A percentile compares a stretch with the other conserved stretches of the same genome.
These are phyloP conservation scores for Diaprepes abbreviatus DNA, from an alignment of 2,888 invertebrate genomes.

Conservation along the genomic window DNA sequence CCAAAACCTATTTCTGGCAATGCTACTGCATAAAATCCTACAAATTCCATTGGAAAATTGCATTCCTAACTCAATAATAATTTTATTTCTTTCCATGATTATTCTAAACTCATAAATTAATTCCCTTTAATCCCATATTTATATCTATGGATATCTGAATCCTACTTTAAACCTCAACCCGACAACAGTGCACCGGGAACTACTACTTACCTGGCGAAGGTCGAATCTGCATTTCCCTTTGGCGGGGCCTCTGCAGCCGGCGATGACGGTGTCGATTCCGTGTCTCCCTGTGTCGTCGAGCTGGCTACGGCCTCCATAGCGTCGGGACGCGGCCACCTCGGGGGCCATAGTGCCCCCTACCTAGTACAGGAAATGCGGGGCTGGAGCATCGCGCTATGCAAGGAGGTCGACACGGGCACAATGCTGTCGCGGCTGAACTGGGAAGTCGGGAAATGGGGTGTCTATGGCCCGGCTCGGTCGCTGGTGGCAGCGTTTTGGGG, in stretches of 20 bases:
- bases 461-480: constrained; percentile 30
- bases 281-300: constrained; percentile 58
- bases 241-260: constrained; percentile 49
- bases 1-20: too few species aligned
- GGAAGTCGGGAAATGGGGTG: constrained; percentile 28
- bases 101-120: too few species aligned
- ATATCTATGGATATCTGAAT: too few species aligned
- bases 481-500: constrained; percentile 15
- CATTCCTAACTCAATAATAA: too few species aligned
- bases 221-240: constrained; percentile 64
- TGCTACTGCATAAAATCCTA: too few species aligned
- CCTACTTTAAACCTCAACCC: too few species aligned
- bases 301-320: constrained; percentile 57
- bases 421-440: constrained; percentile 34
- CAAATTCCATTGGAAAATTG: too few species aligned
- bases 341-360: constrained; percentile 36
- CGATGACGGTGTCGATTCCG: constrained; percentile 28
- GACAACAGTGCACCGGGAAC: constrained; percentile 25
- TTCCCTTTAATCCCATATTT: too few species aligned
- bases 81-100: too few species aligned
- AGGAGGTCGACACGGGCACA: not conserved
- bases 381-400: constrained; percentile 19
- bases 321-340: constrained; percentile 35
- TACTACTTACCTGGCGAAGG: constrained; percentile 63
- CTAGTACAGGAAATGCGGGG: constrained; percentile 21